Evolutionary conservation across 2,113 vertebrate genomes (phyloP).

Genomic region (Elgaria multicarinata): DNA sequence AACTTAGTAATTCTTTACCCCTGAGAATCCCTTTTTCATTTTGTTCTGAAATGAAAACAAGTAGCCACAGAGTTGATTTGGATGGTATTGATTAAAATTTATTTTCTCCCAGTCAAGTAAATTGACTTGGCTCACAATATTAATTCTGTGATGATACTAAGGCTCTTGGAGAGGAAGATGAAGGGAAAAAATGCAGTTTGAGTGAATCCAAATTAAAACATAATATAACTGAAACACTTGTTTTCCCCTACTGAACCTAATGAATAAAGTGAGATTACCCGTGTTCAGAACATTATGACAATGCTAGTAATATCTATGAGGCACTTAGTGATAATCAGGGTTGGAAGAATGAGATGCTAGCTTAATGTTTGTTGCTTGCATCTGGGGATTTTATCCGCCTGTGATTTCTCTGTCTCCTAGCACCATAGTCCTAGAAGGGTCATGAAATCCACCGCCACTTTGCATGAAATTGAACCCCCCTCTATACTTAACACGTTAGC

Average conservation of each 20-base stretch:
- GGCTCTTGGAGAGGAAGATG: no score
- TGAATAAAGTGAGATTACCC: slow-evolving; percentile 4
- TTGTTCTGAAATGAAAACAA: slow-evolving; percentile 67
- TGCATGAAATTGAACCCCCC: not conserved
- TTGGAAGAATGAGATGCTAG: not conserved
- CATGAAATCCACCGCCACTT: not conserved
- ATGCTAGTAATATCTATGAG: not conserved
- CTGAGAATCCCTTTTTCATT: slow-evolving; percentile 64
- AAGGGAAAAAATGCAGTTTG: not conserved
- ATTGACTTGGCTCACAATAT: slow-evolving; percentile 53
- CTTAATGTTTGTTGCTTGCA: not conserved
- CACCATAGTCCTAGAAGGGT: not conserved
- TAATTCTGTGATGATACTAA: slow-evolving; percentile 33
- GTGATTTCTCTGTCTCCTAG: not conserved
- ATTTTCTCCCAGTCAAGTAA: slow-evolving; percentile 61
- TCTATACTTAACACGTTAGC: not conserved
- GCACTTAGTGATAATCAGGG: not conserved
- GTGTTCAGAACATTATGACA: not conserved
- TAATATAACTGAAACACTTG: slow-evolving; percentile 32
- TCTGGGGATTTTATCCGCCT: not conserved
- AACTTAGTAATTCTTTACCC: slow-evolving; percentile 46
- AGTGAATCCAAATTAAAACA: slow-evolving; percentile 17
- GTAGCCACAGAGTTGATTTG: slow-evolving; percentile 49
- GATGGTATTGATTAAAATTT: slow-evolving; percentile 65
- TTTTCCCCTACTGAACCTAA: slow-evolving; percentile 25